Base-by-base conservation (phyloP, 2,888 invertebrate species). In the Atrina japonica region DNA sequence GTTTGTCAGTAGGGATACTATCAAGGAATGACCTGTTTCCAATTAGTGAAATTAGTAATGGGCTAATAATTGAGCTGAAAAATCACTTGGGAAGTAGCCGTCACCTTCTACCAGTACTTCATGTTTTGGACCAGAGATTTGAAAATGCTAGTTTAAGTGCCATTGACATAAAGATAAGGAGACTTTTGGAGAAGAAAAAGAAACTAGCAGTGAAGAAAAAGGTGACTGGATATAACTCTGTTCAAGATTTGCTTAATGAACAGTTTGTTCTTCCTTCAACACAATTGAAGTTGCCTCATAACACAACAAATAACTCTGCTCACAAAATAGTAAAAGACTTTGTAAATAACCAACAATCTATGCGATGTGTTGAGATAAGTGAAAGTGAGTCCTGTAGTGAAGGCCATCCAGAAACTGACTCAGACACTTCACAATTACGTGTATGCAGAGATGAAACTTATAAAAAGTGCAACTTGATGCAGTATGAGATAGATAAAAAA, bases 191-290 rank as follows among this genome's bases (percentile, higher is more conserved):
- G 47, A 47, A 47, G 21, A 47, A 47, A 21, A 47, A 47, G 47
- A 47, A 47, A 21, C 47, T 47, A 6, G n/a, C 47, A 18, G 47
- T 47, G 16, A 47, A 47, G 47, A 47, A 47, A 47, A 47, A 47
- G 16, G 47, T 47, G 21, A 47, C 5, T 3, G 47, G 47, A 6
- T 47, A 47, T 21, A 47, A 47, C 47, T 47, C 47, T 47, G 16
- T 47, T 6, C n/a, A 47, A 16, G 47, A 47, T 47, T 21, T 47
- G n/a, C 21, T 47, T n/a, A 16, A 47, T 47, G 47, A 47, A 47
- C 47, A 47, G 18, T 47, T 47, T 21, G 18, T 18, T 6, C 5
- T 21, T 18, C 47, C 47, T 9, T 9, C 16, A 9, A 9, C 18
- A 47, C 21, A 47, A 47, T 16, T 47, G 47, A 47, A 47, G 47